These are phyloP conservation scores for Ictalurus punctatus DNA, from an alignment of 2,113 vertebrate species.

Conservation along the genomic window DNA sequence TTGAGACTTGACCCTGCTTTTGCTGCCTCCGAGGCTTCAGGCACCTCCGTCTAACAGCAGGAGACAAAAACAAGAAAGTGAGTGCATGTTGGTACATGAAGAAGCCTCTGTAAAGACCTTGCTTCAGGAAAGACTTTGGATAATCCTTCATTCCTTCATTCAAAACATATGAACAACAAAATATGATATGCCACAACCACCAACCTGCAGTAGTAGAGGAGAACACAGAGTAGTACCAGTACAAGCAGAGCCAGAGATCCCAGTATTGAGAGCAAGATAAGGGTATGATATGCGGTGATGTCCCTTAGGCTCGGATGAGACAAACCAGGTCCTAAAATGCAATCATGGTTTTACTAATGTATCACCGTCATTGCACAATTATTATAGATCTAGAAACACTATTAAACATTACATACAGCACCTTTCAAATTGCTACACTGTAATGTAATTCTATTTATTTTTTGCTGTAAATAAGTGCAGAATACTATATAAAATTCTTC, in stretches of 20 bases:
- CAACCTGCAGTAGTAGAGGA: conserved; percentile 97
- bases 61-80: not conserved
- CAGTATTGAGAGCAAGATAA: conserved; percentile 94
- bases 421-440: too few relatives aligned
- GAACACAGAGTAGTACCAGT: conserved; percentile 89
- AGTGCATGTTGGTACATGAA: not conserved
- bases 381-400: not conserved
- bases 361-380: not conserved
- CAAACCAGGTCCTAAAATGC: conserved; percentile 77
- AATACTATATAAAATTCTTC: too few relatives aligned
- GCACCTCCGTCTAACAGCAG: conserved; percentile 79
- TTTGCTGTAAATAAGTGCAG: too few relatives aligned
- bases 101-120: not conserved
- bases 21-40: conserved; percentile 91
- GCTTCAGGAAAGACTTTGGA: not conserved
- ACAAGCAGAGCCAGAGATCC: conserved; percentile 89
- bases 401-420: not conserved
- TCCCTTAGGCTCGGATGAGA: conserved; percentile 85
- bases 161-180: not conserved
- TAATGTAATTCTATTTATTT: too few relatives aligned
- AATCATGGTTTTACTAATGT: not conserved
- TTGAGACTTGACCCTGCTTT: conserved; percentile 80
- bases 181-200: conserved; percentile 6
- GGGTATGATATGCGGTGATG: conserved; percentile 93
- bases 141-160: not conserved